These are phyloP conservation scores for Dolichopus griseipennis DNA, from an alignment of 2,888 invertebrate species.

Conservation along the genomic window DNA sequence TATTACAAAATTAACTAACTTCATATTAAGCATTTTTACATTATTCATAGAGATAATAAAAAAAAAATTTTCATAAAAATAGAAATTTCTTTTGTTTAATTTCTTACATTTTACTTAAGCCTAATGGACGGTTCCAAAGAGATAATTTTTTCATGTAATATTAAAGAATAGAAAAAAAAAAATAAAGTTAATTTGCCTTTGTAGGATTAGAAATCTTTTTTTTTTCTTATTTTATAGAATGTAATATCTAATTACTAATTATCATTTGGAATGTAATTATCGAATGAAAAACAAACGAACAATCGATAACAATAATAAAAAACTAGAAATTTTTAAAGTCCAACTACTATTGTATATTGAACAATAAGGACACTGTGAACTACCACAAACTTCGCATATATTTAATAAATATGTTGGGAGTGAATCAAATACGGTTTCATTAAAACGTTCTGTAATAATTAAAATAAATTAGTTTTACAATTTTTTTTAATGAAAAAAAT, in stretches of 20 bases:
- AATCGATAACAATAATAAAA: neutral
- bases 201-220: neutral
- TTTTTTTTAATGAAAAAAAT: slow-evolving; percentile 9
- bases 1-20: no score
- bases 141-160: neutral
- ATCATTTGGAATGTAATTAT: neutral
- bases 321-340: neutral
- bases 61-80: no score
- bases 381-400: slow-evolving; percentile 90
- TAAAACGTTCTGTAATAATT: slow-evolving; percentile 68
- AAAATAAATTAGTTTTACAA: slow-evolving; percentile 5
- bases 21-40: no score
- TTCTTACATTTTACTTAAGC: neutral
- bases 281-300: neutral
- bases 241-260: no score
- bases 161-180: neutral
- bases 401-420: slow-evolving; percentile 76
- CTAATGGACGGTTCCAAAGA: neutral
- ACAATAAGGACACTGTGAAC: slow-evolving; percentile 89
- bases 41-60: no score
- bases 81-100: no score
- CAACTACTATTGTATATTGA: slow-evolving; percentile 61
- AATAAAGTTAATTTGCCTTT: neutral
- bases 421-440: slow-evolving; percentile 84
- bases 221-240: neutral